Evolutionary conservation across 2,797 vertebrate species (phyloP).

Genomic region (Lutjanus campechanus): DNA sequence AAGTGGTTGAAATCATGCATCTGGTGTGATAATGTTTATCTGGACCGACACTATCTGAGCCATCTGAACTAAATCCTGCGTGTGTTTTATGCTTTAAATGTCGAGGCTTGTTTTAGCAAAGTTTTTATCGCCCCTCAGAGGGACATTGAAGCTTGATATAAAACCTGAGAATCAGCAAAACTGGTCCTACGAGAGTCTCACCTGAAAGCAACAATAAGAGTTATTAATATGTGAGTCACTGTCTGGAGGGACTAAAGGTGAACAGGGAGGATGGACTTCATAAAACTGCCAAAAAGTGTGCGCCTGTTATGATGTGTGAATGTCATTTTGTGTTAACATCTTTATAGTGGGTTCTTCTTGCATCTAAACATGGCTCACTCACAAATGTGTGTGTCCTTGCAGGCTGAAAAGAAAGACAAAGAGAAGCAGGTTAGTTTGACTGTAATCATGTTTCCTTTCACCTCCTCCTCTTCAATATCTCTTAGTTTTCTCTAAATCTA

Average conservation of each 20-base stretch:
- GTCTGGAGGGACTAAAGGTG: background rate
- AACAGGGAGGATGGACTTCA: slow-evolving; percentile 1
- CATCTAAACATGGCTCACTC: slow-evolving; percentile 12
- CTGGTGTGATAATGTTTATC: background rate
- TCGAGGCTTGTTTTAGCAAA: background rate
- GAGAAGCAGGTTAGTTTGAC: slow-evolving; percentile 84
- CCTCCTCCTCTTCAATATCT: background rate
- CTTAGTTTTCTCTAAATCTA: background rate
- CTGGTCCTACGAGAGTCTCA: background rate
- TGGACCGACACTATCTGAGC: background rate
- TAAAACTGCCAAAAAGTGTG: background rate
- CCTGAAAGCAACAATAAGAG: background rate
- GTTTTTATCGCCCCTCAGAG: background rate
- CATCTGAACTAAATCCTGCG: background rate
- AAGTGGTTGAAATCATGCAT: background rate
- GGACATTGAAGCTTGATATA: background rate
- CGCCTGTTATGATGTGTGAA: background rate
- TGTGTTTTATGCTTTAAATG: slow-evolving; percentile 3
- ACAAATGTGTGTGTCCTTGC: slow-evolving; percentile 63
- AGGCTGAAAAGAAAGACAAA: slow-evolving; percentile 84
- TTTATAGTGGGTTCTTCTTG: background rate
- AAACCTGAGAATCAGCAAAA: slow-evolving; percentile 15
- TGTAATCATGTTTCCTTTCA: background rate
- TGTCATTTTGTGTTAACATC: background rate
- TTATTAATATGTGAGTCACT: slow-evolving; percentile 35